A percentile compares a stretch with the other conserved stretches of the same genome.
These are phyloP conservation scores for Scaptodrosophila lebanonensis DNA, from an alignment of 1,140 invertebrate genomes.

Conservation along the genomic window DNA sequence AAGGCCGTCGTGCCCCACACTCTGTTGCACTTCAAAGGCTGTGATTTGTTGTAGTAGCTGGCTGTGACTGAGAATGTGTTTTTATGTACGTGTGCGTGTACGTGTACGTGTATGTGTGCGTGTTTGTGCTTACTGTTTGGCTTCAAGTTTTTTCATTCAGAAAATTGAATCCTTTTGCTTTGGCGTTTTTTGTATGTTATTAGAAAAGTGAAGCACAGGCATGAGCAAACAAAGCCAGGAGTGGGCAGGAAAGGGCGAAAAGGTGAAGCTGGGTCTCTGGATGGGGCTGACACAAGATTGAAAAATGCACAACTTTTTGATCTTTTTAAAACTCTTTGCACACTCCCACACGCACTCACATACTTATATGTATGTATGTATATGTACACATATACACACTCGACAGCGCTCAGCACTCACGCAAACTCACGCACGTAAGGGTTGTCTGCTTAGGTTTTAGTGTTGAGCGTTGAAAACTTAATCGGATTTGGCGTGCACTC, in stretches of 20 bases:
- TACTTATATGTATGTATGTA: constrained; percentile 3
- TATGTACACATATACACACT: too few species aligned
- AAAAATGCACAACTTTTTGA: constrained; percentile 53
- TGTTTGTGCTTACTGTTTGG: not conserved
- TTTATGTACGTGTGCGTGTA: constrained; percentile 32
- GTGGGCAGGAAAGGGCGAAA: too few species aligned
- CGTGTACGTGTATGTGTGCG: constrained; percentile 28
- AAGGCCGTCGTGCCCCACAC: constrained; percentile 7
- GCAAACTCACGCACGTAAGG: too few species aligned
- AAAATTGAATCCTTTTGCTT: constrained; percentile 66
- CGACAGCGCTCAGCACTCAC: too few species aligned
- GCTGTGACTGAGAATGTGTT: too few species aligned
- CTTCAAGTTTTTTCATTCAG: constrained; percentile 14
- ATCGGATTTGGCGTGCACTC: constrained; percentile 64
- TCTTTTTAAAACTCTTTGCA: constrained; percentile 53
- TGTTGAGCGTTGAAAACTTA: constrained; percentile 57
- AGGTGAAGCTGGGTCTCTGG: not conserved
- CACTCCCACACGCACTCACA: constrained; percentile 10
- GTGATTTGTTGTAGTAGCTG: constrained; percentile 63
- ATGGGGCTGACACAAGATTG: constrained; percentile 42
- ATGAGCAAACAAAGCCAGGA: not conserved
- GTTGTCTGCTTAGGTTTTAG: constrained; percentile 6
- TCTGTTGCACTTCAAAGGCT: constrained; percentile 51
- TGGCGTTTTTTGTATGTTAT: constrained; percentile 6
- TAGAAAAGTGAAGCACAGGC: too few species aligned